Conservation (phyloP, 2,888 invertebrate genomes). For the Cephus runcator region DNA sequence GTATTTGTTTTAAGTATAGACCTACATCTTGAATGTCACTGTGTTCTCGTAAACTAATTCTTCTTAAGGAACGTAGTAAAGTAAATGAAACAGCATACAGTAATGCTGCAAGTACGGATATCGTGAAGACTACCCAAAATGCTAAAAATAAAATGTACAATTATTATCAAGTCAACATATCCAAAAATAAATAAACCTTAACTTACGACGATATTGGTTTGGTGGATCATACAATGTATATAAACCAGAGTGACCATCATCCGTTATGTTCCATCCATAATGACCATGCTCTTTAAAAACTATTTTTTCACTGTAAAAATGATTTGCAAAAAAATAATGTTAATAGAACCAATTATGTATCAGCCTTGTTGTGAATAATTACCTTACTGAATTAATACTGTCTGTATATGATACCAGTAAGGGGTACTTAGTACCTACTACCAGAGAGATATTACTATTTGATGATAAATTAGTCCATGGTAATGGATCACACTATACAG, state of each 20-base stretch:
- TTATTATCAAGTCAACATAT: not conserved
- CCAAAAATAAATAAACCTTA: not conserved
- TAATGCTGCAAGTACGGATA: slow-evolving; percentile 33
- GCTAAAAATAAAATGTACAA: slow-evolving; percentile 38
- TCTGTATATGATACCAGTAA: not conserved
- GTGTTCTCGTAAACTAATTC: slow-evolving; percentile 22
- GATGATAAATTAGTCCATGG: slow-evolving; percentile 38
- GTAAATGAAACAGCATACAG: slow-evolving; percentile 33
- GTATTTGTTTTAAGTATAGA: slow-evolving; percentile 17
- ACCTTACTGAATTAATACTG: not conserved
- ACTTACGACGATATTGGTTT: slow-evolving; percentile 60
- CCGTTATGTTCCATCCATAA: slow-evolving; percentile 62
- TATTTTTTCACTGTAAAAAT: slow-evolving; percentile 44
- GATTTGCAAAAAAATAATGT: not conserved
- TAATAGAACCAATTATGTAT: not conserved
- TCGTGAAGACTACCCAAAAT: slow-evolving; percentile 46
- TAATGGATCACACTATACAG: slow-evolving; percentile 52
- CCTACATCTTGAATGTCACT: slow-evolving; percentile 28
- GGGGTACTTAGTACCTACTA: slow-evolving; percentile 52
- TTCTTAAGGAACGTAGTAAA: slow-evolving; percentile 32
- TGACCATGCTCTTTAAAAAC: slow-evolving; percentile 60
- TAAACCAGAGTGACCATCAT: slow-evolving; percentile 43
- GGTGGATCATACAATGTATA: slow-evolving; percentile 47
- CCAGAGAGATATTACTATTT: slow-evolving; percentile 43
- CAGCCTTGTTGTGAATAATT: not conserved